Evolutionary conservation across 2,113 vertebrate species (phyloP).

Genomic region (Salvelinus sp.): DNA sequence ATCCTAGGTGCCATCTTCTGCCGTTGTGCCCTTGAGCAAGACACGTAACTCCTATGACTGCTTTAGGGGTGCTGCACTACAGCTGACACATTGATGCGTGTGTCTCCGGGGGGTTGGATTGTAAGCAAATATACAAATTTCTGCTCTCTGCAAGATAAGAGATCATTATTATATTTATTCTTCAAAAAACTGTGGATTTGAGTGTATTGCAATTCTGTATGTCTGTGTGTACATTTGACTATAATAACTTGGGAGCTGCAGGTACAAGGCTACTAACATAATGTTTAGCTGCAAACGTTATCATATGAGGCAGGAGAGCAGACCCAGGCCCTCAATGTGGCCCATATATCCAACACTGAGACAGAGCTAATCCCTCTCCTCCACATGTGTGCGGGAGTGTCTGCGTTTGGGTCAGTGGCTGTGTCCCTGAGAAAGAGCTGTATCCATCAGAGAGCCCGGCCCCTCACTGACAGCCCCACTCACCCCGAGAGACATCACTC

Average conservation of each 20-base stretch:
- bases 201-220: not conserved
- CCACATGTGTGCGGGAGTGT: conserved; percentile 5
- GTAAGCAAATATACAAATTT: too few species aligned
- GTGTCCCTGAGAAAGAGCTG: conserved; percentile 1
- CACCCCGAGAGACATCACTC: conserved; percentile 10
- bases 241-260: conserved; percentile 13
- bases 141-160: too few species aligned
- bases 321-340: conserved; percentile 35
- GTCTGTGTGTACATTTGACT: not conserved
- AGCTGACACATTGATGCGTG: too few species aligned
- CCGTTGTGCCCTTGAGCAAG: too few species aligned
- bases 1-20: too few species aligned
- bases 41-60: too few species aligned
- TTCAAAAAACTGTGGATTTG: too few species aligned
- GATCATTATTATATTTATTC: too few species aligned
- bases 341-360: conserved; percentile 41
- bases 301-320: conserved; percentile 36
- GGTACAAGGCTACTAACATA: conserved; percentile 7
- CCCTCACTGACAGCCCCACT: conserved; percentile 4
- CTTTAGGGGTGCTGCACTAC: too few species aligned
- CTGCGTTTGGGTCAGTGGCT: too few species aligned
- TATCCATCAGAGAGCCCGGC: conserved; percentile 20
- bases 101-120: too few species aligned
- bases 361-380: conserved; percentile 49
- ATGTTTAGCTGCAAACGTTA: conserved; percentile 29